phyloP scores from a whole-genome alignment of 1,140 invertebrate species.

The Neotoxoptera formosana region DNA sequence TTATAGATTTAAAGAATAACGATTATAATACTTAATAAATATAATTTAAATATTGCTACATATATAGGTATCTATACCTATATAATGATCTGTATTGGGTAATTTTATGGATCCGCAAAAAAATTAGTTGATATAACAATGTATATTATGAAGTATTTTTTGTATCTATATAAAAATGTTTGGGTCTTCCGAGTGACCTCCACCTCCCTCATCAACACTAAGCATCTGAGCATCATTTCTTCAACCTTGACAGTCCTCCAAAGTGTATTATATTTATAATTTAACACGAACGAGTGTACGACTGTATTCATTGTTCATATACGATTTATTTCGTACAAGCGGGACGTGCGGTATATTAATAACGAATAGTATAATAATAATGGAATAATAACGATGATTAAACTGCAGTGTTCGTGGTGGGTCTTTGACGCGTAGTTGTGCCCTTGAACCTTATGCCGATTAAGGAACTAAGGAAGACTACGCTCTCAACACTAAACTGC shows the following conservation, averaged over 20 bases:
- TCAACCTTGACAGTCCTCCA: neutral
- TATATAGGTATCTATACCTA: too few relatives aligned
- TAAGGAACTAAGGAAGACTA: neutral
- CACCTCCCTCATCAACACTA: neutral
- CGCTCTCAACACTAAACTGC: slow-evolving; percentile 29
- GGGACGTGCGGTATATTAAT: neutral
- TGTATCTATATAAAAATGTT: neutral
- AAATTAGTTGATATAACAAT: neutral
- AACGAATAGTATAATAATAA: neutral
- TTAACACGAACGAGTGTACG: neutral
- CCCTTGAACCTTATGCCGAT: slow-evolving; percentile 39
- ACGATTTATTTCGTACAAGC: neutral
- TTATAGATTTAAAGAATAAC: neutral
- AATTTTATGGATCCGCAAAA: neutral
- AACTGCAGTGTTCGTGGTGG: neutral
- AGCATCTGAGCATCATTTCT: neutral
- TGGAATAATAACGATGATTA: slow-evolving; percentile 18
- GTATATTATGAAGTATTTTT: neutral
- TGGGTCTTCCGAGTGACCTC: neutral
- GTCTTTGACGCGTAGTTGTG: slow-evolving; percentile 35
- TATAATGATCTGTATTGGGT: too few relatives aligned
- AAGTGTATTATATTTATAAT: too few relatives aligned
- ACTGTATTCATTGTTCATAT: neutral
- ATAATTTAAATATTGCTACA: neutral
- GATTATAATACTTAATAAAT: neutral